Percentiles rank a stretch among this genome's conserved stretches.
These are phyloP conservation scores for Carcharodon carcharias DNA, from an alignment of 2,797 vertebrate genomes.

Conservation along the genomic window DNA sequence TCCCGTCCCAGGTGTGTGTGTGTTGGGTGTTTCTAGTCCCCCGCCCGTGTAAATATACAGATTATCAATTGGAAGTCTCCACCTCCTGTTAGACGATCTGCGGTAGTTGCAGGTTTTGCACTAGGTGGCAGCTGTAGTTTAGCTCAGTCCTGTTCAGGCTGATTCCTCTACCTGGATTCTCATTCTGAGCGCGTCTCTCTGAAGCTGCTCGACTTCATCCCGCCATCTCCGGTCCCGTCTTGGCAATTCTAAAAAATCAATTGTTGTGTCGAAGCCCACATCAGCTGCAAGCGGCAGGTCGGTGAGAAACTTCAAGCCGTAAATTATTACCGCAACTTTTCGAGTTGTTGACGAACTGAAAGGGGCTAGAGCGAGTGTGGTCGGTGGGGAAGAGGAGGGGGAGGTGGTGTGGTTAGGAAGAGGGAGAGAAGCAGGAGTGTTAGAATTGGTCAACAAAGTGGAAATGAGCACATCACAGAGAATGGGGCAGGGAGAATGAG, in stretches of 20 bases:
- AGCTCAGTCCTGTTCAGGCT: no score
- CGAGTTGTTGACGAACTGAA: no score
- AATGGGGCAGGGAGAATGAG: neutral
- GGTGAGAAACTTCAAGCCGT: neutral
- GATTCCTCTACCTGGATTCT: neutral
- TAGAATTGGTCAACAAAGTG: neutral
- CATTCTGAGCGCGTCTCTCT: neutral
- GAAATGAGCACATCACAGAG: neutral
- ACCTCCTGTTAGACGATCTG: neutral
- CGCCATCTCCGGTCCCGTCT: neutral
- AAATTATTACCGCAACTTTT: neutral
- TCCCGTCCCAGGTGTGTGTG: no score
- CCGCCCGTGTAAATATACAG: no score
- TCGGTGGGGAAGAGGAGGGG: neutral
- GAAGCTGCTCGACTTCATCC: neutral
- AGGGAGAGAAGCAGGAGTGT: neutral
- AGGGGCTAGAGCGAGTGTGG: neutral
- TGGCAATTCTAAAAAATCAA: neutral
- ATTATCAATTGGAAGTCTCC: neutral
- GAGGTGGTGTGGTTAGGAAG: neutral
- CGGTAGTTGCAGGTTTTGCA: neutral
- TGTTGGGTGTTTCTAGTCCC: no score
- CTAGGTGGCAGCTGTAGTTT: constrained; percentile 2
- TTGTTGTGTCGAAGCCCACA: neutral
- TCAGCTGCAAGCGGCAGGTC: neutral